Base-by-base conservation (phyloP, 1,140 invertebrate genomes). In the Drosophila rhopaloa region DNA sequence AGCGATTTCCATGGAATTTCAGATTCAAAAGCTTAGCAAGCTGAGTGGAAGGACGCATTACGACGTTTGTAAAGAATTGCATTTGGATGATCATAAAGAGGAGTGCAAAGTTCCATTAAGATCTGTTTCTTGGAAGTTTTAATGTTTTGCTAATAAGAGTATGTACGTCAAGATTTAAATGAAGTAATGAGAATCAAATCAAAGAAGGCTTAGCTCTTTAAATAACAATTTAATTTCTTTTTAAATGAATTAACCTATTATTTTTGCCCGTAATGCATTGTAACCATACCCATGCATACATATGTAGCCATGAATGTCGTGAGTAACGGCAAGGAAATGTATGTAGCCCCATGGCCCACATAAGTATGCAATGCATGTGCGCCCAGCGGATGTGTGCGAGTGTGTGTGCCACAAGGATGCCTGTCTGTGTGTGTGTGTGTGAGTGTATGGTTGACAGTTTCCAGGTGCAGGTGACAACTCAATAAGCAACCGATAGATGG, bases 381-480 rank as follows among this genome's bases (percentile, higher is more conserved):
- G 16, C 40, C 57, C 13, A 41, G 29, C 19, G 35, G 38, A 46
- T 60, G n/a, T 13, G 43, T 48, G 19, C 19, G 24, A 19, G 16
- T n/a, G n/a, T 14, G 38, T 32, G 32, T 66, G 44, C 2, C 1
- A 19, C 29, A 32, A 32, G 29, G 29, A 32, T 32, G 29, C 8
- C 1, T 46, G 46, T 8, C 19, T 10, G 5, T 24, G 19, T 41
- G 46, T 76, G 61, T 56, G n/a, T 40, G 32, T 40, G 37, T 24
- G 37, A 27, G 53, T 19, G 24, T 24, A 24, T 24, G 24, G 24
- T 24, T 19, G 46, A 56, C 40, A 43, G 32, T 61, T 29, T 50
- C 29, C 53, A 57, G 58, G 47, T 75, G 70, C 71, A 75, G 16
- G n/a, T 62, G 68, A 51, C 68, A 74, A 50, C 58, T 40, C 13